Base-by-base conservation (phyloP, 2,113 vertebrate genomes). In the Daphoenositta chrysoptera region DNA sequence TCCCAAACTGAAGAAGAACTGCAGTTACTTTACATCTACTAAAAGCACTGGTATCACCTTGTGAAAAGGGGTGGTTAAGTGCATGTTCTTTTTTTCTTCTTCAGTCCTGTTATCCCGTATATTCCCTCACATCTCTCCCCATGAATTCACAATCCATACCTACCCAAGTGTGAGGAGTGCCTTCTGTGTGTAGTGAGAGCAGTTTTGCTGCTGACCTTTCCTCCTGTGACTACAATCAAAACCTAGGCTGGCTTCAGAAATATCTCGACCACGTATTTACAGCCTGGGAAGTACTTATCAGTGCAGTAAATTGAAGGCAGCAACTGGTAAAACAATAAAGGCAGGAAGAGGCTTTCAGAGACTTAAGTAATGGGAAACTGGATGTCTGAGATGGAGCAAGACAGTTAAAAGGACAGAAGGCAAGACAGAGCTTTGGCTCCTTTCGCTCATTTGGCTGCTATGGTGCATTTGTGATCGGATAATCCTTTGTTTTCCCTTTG, bases 291-390 rank as follows among this genome's bases (percentile, higher is more conserved):
- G 56, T 64, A 76, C 93, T 95, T 97, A 94, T 57, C 91, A 75
- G 93, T n/a, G 51, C 60, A 81, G 68, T 83, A 94, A 95, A 91
- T 9, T 93, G 92, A 88, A 87, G 82, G 79, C 64, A 88, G 77
- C 95, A 95, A 94, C 87, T 95, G 93, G 69, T 65, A 92, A 91
- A 95, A 87, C 89, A 95, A 92, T 82, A 91, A 92, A 95, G 91
- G 79, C 96, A 96, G 93, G 90, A 96, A 96, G 79, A 90, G 63
- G 51, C 33, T 92, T 86, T 75, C 64, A 87, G 86, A 90, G 64
- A 64, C 81, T 68, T 61, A 87, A 86, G 68, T 87, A 89, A 93
- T 83, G 83, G 86, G 95, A 92, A 90, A 64, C 72, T 93, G 82
- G 26, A 58, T 61, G 75, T 61, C 87, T 83, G 64, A 64, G 78